Evolutionary conservation across 37 sponge, comb jelly and placozoan species (phyloP), one percentile per base, ranked within the genome.

Genomic region (Spongilla lacustris): DNA sequence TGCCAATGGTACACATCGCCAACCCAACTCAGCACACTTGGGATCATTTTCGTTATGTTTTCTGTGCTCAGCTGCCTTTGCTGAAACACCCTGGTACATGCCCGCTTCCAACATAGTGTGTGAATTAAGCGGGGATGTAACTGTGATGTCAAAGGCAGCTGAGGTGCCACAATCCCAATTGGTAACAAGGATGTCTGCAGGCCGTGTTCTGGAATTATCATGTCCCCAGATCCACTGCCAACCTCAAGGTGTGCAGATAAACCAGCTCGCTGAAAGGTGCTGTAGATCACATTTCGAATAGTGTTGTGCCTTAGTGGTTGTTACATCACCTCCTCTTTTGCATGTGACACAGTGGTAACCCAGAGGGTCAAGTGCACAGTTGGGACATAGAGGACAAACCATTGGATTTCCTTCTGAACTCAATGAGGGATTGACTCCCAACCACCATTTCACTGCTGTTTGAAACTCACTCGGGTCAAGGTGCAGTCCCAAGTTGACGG

Each of bases 61-160:
- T 58, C 58, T 58, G 58, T 58, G 58, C 58, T 58, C 58, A 19
- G 58, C 58, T 58, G 58, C 58, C 58, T 58, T 58, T 58, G 58
- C 58, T 58, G 58, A 58, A 58, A 58, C 58, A 58, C 58, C 58
- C 58, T 58, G 58, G 58, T 58, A 58, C 58, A 58, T 58, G 58
- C 58, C 58, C 58, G 58, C 58, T 58, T 58, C 58, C 58, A 58
- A 17, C 58, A 58, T 58, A 58, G 14, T 14, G 21, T 19, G 14
- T 58, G 58, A 58, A 58, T 58, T 58, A 58, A 58, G 58, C 58
- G 21, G 58, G 58, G 58, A 58, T 58, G 58, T 17, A 58, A 58
- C 58, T 13, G 58, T 58, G 11, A 58, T 58, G 58, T 58, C 58
- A 58, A 58, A 58, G 58, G 58, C 58, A 58, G 58, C 58, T 58